phyloP scores from a whole-genome alignment of 2,888 invertebrate genomes.

The Platycheirus albimanus region DNA sequence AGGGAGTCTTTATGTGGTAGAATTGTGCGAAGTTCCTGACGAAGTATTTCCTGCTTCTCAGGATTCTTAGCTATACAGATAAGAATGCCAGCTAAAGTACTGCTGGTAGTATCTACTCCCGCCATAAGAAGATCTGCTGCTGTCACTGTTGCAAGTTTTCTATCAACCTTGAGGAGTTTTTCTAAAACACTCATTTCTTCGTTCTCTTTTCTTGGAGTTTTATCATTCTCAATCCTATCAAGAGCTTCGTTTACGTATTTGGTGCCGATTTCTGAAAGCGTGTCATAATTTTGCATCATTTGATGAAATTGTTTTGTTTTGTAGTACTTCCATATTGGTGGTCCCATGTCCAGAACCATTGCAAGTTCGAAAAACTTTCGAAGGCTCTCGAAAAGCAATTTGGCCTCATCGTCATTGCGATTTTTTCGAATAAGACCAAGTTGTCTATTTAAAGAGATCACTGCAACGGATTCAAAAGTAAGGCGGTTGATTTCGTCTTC shows the following conservation, averaged over 20 bases:
- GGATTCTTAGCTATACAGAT: constrained; percentile 86
- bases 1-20: constrained; percentile 80
- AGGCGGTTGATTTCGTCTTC: constrained; percentile 83
- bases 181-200: constrained; percentile 85
- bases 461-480: constrained; percentile 84
- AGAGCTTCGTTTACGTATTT: constrained; percentile 80
- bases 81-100: constrained; percentile 84
- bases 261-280: constrained; percentile 76
- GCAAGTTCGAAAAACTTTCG: constrained; percentile 54
- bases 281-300: constrained; percentile 74
- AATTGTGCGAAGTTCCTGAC: constrained; percentile 84
- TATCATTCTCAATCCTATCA: constrained; percentile 75
- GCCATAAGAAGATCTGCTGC: constrained; percentile 87
- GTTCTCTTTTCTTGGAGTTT: constrained; percentile 79
- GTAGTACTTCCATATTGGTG: constrained; percentile 72
- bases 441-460: constrained; percentile 80
- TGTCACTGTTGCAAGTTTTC: constrained; percentile 85
- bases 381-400: constrained; percentile 39
- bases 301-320: constrained; percentile 72
- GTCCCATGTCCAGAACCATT: constrained; percentile 71
- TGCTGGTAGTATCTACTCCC: constrained; percentile 86
- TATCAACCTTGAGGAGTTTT: constrained; percentile 85
- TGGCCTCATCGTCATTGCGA: constrained; percentile 31
- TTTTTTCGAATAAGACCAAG: constrained; percentile 77
- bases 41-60: constrained; percentile 86